Conservation (phyloP, 2,797 vertebrate species). For the Leptoclinus maculatus region DNA sequence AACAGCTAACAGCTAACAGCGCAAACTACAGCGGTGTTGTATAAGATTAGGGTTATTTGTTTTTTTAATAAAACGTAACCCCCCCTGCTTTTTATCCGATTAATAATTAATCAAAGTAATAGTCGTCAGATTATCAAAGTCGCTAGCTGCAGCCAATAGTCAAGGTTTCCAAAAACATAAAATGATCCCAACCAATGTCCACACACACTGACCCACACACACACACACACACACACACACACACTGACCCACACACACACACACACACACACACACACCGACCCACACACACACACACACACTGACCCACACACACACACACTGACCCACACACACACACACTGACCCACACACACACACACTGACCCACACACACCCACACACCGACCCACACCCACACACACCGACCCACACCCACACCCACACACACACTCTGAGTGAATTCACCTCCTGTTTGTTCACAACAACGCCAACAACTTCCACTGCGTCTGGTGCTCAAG, state of each 20-base stretch:
- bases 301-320: neutral
- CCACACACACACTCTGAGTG: slow-evolving; percentile 16
- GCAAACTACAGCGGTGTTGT: too few relatives aligned
- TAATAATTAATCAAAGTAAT: neutral
- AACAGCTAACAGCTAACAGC: neutral
- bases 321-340: neutral
- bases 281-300: neutral
- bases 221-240: neutral
- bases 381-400: neutral
- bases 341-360: too few relatives aligned
- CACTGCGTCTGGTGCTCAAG: slow-evolving; percentile 55
- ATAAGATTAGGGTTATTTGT: too few relatives aligned
- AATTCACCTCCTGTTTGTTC: slow-evolving; percentile 55
- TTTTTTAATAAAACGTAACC: neutral
- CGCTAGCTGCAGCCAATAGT: neutral
- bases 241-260: neutral
- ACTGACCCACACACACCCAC: neutral
- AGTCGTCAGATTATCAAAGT: neutral
- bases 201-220: neutral
- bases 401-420: too few relatives aligned
- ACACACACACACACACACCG: too few relatives aligned
- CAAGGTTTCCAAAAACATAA: neutral
- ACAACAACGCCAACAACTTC: slow-evolving; percentile 64
- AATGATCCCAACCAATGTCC: neutral
- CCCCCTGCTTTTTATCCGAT: neutral